Base-by-base conservation (phyloP, 2,888 invertebrate species). In the Galerucella pusilla region DNA sequence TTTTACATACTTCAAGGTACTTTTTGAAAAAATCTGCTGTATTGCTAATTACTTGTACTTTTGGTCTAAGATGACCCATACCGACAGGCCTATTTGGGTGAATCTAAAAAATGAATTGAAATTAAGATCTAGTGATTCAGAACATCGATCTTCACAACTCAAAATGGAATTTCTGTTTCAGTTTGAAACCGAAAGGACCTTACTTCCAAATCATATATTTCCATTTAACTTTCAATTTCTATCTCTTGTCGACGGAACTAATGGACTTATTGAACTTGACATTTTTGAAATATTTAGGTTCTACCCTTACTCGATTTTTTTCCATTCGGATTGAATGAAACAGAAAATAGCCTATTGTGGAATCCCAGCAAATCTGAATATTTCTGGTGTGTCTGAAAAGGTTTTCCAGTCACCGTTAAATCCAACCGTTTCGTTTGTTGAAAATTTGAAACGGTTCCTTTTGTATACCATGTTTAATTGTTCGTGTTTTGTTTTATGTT, bases 201-300 rank as follows among this genome's bases (percentile, higher is more conserved):
- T 61, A 28, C 61, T 45, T 64, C 45, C 45, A 16, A 45, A 35
- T n/a, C 20, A 52, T 54, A 14, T 57, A 68, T 68, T 59, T 49
- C 66, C 16, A 60, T 67, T 66, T 66, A 72, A 72, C 66, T 66
- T 66, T 10, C 57, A 66, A 57, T 7, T 64, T 57, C 63, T 59
- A 14, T 59, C 66, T 66, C 20, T 60, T 72, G 66, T 66, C 45
- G 60, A 59, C 49, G 42, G 20, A 60, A 67, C 46, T 72, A 72
- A 72, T 72, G 72, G 72, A 49, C 72, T 60, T 72, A 72, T 72
- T 72, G 72, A 72, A 72, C 72, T 71, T 65, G 71, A 71, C 71
- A 71, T 71, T 71, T 71, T 65, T 52, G 64, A 71, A 71, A 45
- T 64, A 54, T 71, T 71, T 63, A 16, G 57, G 57, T 65, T 71